Evolutionary conservation across 1,140 invertebrate species (phyloP).

Genomic region (Drosophila mayri): DNA sequence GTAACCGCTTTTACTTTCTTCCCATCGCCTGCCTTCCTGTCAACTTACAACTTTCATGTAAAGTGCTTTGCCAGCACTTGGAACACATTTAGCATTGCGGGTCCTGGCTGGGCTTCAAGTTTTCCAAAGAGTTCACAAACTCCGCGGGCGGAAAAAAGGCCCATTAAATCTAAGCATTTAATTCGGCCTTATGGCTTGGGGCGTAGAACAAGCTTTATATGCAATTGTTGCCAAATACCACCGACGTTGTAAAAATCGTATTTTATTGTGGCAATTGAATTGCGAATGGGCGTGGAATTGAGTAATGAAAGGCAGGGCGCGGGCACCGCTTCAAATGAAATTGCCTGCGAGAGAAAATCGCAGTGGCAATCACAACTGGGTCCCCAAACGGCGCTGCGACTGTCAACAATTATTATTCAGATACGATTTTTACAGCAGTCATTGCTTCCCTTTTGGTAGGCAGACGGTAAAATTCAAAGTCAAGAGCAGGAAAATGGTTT

Average conservation of each 20-base stretch:
- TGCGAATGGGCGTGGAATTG: slow-evolving; percentile 81
- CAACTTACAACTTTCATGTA: slow-evolving; percentile 5
- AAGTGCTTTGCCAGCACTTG: not conserved
- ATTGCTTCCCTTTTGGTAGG: slow-evolving; percentile 30
- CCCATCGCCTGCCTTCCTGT: not conserved
- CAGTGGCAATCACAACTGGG: slow-evolving; percentile 38
- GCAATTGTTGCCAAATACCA: slow-evolving; percentile 60
- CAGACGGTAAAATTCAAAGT: slow-evolving; percentile 29
- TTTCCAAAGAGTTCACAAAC: slow-evolving; percentile 29
- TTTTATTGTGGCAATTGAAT: slow-evolving; percentile 81
- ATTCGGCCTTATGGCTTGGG: slow-evolving; percentile 51
- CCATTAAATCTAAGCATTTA: slow-evolving; percentile 62
- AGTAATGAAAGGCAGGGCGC: slow-evolving; percentile 67
- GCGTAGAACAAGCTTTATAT: slow-evolving; percentile 50
- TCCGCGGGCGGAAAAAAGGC: slow-evolving; percentile 5
- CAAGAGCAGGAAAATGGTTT: slow-evolving; percentile 22
- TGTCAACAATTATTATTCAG: slow-evolving; percentile 77
- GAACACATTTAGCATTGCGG: not conserved
- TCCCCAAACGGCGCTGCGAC: slow-evolving; percentile 45
- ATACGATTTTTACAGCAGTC: slow-evolving; percentile 62
- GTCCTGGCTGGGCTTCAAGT: slow-evolving; percentile 17
- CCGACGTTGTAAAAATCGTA: slow-evolving; percentile 71
- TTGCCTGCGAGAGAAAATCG: slow-evolving; percentile 17
- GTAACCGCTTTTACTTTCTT: not conserved
- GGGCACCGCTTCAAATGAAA: slow-evolving; percentile 36